A percentile compares a stretch with the other conserved stretches of the same genome.
Evolutionary conservation across 2,113 vertebrate genomes (phyloP).

Genomic region (Sylvietta virens): DNA sequence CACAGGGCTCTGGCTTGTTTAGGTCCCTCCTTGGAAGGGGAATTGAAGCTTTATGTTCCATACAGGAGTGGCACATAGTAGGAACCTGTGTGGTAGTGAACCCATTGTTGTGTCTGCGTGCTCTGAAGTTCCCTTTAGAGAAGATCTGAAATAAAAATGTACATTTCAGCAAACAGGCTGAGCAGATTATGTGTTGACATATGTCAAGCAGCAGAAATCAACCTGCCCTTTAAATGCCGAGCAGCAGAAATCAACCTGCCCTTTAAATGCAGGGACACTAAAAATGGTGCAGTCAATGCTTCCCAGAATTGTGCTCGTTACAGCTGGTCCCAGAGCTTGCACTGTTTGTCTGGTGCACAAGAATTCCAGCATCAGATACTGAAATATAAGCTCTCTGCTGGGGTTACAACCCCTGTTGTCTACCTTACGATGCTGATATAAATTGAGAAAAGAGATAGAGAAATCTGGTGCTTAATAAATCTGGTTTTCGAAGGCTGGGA

Average conservation of each 20-base stretch:
- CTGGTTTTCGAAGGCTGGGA: background rate
- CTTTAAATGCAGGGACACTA: conserved; percentile 6
- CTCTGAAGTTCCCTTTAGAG: background rate
- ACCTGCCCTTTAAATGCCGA: background rate
- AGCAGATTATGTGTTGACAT: background rate
- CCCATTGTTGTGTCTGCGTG: background rate
- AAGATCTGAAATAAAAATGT: background rate
- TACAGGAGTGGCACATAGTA: background rate
- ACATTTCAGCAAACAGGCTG: background rate
- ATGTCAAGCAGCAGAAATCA: background rate
- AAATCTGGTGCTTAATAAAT: background rate
- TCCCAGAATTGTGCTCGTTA: background rate
- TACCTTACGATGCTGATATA: background rate
- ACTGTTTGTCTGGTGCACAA: background rate
- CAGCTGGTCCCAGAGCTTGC: background rate
- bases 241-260: background rate
- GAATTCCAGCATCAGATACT: background rate
- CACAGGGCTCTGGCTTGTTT: background rate
- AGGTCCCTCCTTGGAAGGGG: background rate
- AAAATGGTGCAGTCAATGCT: background rate
- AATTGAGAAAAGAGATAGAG: background rate
- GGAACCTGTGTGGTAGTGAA: background rate
- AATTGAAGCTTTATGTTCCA: background rate
- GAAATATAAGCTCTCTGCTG: background rate
- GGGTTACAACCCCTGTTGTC: background rate